These are phyloP conservation scores for Sturnus vulgaris DNA, from an alignment of 2,113 vertebrate species.

Conservation along the genomic window DNA sequence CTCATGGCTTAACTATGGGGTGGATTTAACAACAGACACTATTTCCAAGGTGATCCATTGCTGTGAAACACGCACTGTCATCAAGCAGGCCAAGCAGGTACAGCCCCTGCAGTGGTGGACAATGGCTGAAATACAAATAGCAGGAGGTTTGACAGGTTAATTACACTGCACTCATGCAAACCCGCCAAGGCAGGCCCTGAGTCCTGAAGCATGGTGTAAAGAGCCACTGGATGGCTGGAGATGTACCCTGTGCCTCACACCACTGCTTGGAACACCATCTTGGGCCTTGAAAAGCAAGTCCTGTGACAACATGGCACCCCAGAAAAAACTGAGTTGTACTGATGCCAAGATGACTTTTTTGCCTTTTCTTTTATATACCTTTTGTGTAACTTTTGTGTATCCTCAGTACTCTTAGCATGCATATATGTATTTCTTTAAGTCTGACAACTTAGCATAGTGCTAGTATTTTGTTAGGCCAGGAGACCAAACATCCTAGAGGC, in stretches of 20 bases:
- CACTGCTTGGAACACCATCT: not conserved
- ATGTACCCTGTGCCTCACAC: not conserved
- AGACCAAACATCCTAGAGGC: not conserved
- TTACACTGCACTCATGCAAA: fast-evolving
- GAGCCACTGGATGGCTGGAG: not conserved
- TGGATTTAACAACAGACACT: fast-evolving
- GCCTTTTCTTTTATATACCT: not conserved
- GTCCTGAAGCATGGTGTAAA: not conserved
- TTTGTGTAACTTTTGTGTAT: not conserved
- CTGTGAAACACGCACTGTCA: not conserved
- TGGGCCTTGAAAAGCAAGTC: not conserved
- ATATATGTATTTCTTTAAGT: not conserved
- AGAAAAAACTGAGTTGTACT: not conserved
- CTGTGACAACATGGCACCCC: not conserved
- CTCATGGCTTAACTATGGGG: not conserved
- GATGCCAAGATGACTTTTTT: not conserved
- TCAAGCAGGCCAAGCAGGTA: not conserved
- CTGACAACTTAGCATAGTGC: not conserved
- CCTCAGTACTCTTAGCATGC: not conserved
- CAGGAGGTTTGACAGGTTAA: not conserved
- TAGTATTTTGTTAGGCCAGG: not conserved
- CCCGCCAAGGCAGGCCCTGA: fast-evolving
- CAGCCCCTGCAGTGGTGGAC: not conserved
- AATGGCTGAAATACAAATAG: fast-evolving
- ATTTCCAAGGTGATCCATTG: not conserved